phyloP scores from a whole-genome alignment of 2,888 invertebrate genomes.

The Drosophila mimica region DNA sequence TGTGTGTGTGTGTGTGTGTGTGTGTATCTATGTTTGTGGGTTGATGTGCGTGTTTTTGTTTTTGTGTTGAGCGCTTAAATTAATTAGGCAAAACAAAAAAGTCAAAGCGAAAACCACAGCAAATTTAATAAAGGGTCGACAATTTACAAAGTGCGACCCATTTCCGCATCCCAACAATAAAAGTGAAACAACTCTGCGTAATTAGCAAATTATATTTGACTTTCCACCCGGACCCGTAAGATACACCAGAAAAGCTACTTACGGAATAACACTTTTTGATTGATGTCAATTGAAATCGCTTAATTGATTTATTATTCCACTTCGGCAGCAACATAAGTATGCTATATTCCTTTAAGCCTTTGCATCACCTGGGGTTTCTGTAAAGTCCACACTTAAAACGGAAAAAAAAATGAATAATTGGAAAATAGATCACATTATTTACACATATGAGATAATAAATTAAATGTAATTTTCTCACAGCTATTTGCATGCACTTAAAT shows the following conservation, averaged over 20 bases:
- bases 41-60: conserved; percentile 24
- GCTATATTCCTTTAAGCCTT: not conserved
- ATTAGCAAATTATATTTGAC: conserved; percentile 59
- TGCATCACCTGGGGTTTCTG: not conserved
- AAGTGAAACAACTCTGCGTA: conserved; percentile 24
- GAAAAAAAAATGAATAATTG: not conserved
- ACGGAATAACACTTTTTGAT: conserved; percentile 14
- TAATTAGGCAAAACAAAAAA: conserved; percentile 66
- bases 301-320: not conserved
- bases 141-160: conserved; percentile 39
- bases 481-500: not conserved
- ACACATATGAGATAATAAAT: not conserved
- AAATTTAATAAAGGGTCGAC: conserved; percentile 71
- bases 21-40: conserved; percentile 5
- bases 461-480: not conserved
- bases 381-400: not conserved
- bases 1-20: conserved; percentile 19
- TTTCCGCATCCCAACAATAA: conserved; percentile 43
- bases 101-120: conserved; percentile 43
- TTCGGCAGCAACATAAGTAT: not conserved
- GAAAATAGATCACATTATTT: not conserved
- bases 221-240: conserved; percentile 12
- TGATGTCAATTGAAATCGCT: conserved; percentile 21
- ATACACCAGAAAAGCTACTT: conserved; percentile 31
- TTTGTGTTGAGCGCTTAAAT: conserved; percentile 59